Percentiles rank a stretch among this genome's conserved stretches.
phyloP scores from a whole-genome alignment of 1,140 invertebrate species.

The Calosoma granatense region DNA sequence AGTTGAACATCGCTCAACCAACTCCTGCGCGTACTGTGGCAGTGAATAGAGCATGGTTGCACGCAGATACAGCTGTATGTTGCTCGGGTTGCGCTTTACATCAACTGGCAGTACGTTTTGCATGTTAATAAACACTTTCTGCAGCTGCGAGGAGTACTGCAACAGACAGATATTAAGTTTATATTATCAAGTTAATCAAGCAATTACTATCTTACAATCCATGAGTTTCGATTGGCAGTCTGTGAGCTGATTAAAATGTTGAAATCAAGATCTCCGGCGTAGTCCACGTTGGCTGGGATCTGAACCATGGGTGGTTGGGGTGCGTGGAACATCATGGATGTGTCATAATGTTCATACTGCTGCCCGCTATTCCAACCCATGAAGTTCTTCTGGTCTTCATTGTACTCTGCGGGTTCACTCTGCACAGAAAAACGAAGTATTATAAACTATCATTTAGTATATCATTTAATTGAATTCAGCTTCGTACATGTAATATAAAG shows the following conservation, averaged over 20 bases:
- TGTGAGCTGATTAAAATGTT: conserved; percentile 19
- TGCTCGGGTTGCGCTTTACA: conserved; percentile 20
- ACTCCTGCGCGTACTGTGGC: conserved; percentile 21
- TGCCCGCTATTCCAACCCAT: not conserved
- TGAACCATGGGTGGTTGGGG: not conserved
- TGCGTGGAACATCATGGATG: not conserved
- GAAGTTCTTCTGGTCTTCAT: not conserved
- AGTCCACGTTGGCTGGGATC: conserved; percentile 19
- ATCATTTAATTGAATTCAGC: no score
- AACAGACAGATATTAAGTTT: not conserved
- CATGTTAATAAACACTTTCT: conserved; percentile 29
- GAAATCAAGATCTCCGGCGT: conserved; percentile 23
- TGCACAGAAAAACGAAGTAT: no score
- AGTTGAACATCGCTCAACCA: conserved; percentile 24
- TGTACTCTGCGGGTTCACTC: not conserved
- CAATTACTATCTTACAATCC: conserved; percentile 14
- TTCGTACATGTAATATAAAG: no score
- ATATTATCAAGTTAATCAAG: not conserved
- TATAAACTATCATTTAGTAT: not conserved
- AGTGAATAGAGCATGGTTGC: conserved; percentile 25
- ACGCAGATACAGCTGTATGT: conserved; percentile 22
- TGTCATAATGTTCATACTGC: not conserved
- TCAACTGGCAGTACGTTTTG: conserved; percentile 24
- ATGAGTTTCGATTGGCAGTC: conserved; percentile 20
- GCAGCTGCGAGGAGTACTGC: conserved; percentile 26